Percentiles rank a stretch among this genome's conserved stretches.
Evolutionary conservation across 1,140 invertebrate species (phyloP).

Genomic region (Bilobella aurantiaca): DNA sequence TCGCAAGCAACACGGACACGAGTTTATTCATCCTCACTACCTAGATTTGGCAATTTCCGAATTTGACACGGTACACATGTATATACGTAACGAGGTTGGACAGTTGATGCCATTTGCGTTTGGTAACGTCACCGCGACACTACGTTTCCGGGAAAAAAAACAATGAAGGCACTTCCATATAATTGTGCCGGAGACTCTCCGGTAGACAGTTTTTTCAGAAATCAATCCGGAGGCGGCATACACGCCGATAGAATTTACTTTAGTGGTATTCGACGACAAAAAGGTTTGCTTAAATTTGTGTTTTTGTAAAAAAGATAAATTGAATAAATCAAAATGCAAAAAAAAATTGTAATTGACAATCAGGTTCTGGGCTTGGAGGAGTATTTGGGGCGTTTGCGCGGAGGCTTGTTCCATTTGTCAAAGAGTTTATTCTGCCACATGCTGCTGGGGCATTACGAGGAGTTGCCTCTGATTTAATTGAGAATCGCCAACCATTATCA

Average conservation of each 20-base stretch:
- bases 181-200: neutral
- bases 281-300: no score
- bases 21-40: slow-evolving; percentile 15
- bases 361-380: slow-evolving; percentile 1
- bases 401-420: slow-evolving; percentile 5
- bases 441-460: neutral
- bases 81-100: slow-evolving; percentile 19
- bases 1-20: neutral
- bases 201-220: neutral
- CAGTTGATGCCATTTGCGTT: slow-evolving; percentile 11
- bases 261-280: neutral
- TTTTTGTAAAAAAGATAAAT: neutral
- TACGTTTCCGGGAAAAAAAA: slow-evolving; percentile 13
- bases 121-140: slow-evolving; percentile 12
- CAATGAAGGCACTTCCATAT: neutral
- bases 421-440: neutral
- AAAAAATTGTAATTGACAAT: neutral
- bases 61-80: slow-evolving; percentile 14
- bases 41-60: neutral
- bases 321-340: neutral
- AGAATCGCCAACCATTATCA: neutral
- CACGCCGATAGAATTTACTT: neutral
- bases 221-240: neutral
- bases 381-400: slow-evolving; percentile 10
- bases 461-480: slow-evolving; percentile 4